Evolutionary conservation across 1,140 invertebrate genomes (phyloP).

Genomic region (Diprion similis): DNA sequence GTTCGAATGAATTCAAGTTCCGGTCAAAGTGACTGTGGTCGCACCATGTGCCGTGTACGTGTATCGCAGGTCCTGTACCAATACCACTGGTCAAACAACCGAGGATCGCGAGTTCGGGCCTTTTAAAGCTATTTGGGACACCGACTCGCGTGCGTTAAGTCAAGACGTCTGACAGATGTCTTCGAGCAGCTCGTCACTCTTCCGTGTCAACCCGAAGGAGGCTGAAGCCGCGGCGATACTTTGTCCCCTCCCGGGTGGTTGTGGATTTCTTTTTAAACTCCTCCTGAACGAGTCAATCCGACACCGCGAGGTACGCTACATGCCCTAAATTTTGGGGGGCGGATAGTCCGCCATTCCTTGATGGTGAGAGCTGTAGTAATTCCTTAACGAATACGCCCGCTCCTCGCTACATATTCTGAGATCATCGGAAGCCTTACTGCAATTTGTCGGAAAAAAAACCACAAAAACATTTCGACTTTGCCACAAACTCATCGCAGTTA

Average conservation of each 20-base stretch:
- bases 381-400: too few relatives aligned
- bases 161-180: conserved; percentile 50
- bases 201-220: conserved; percentile 31
- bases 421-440: too few relatives aligned
- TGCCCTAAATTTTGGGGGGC: background rate
- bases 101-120: conserved; percentile 20
- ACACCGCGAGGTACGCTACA: conserved; percentile 35
- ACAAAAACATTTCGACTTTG: too few relatives aligned
- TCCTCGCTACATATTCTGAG: too few relatives aligned
- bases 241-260: conserved; percentile 41
- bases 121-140: conserved; percentile 38
- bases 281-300: conserved; percentile 56
- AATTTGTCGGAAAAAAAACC: too few relatives aligned
- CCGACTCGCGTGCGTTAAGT: conserved; percentile 51
- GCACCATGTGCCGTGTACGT: too few relatives aligned
- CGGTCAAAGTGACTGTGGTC: background rate
- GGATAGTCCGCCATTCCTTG: too few relatives aligned
- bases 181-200: conserved; percentile 51
- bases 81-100: conserved; percentile 20
- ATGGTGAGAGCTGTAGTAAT: too few relatives aligned
- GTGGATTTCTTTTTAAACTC: conserved; percentile 41
- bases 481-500: too few relatives aligned
- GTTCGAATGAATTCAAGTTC: conserved; percentile 15
- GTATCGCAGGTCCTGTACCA: too few relatives aligned
- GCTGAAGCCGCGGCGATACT: conserved; percentile 57